phyloP scores from a whole-genome alignment of 2,113 vertebrate genomes.

The Misgurnus mizolepis region DNA sequence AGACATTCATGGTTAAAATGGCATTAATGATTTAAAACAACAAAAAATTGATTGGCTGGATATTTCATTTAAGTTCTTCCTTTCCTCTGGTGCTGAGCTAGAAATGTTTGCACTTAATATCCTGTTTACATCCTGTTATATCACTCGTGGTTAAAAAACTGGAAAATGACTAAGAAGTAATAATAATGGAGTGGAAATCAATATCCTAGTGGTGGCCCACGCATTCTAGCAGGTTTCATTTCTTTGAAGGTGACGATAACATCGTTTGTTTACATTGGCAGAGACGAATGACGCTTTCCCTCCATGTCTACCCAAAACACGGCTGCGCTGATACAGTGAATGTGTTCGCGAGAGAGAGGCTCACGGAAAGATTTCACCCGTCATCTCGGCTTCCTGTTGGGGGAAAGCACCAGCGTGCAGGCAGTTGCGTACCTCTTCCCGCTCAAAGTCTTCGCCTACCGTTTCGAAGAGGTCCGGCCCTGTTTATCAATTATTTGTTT shows the following conservation, averaged over 20 bases:
- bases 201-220: slow-evolving; percentile 46
- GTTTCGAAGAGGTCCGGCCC: slow-evolving; percentile 15
- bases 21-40: too few species aligned
- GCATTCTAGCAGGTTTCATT: slow-evolving; percentile 32
- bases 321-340: background rate
- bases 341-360: background rate
- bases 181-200: slow-evolving; percentile 50
- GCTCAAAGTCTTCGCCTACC: slow-evolving; percentile 30
- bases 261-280: slow-evolving; percentile 52
- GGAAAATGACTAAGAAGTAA: slow-evolving; percentile 52
- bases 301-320: slow-evolving; percentile 38
- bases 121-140: slow-evolving; percentile 50
- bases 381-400: slow-evolving; percentile 38
- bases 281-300: slow-evolving; percentile 45
- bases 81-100: background rate
- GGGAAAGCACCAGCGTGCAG: slow-evolving; percentile 47
- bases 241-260: slow-evolving; percentile 37
- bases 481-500: slow-evolving; percentile 21
- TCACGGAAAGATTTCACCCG: slow-evolving; percentile 49
- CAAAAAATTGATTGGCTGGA: background rate
- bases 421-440: slow-evolving; percentile 43
- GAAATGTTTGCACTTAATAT: slow-evolving; percentile 11
- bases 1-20: too few species aligned
- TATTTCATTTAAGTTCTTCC: slow-evolving; percentile 3
- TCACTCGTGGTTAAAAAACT: slow-evolving; percentile 48